Percentiles rank a stretch among this genome's conserved stretches.
phyloP scores from a whole-genome alignment of 2,888 invertebrate genomes.

The Machimus atricapillus region DNA sequence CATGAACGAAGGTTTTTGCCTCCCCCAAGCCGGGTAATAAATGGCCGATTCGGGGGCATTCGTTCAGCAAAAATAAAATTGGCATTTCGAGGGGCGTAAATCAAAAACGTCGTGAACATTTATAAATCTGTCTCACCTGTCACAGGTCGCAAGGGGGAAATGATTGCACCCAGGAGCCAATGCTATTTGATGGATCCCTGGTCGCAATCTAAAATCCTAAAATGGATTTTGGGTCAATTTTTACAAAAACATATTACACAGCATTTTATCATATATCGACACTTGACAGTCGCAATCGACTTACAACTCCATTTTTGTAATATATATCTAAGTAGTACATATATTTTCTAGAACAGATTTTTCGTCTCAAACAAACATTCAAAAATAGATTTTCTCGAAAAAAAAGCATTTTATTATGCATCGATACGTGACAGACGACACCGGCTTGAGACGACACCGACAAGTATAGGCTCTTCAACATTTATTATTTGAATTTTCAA shows the following conservation, averaged over 20 bases:
- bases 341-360: neutral
- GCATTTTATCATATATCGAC: neutral
- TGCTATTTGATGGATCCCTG: neutral
- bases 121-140: constrained; percentile 22
- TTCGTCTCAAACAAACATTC: neutral
- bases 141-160: neutral
- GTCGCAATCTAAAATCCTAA: neutral
- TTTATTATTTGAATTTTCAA: neutral
- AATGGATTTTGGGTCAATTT: neutral
- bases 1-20: neutral
- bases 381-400: neutral
- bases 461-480: neutral
- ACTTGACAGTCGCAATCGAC: neutral
- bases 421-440: neutral
- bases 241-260: neutral
- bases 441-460: neutral
- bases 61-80: constrained; percentile 12
- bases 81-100: constrained; percentile 12
- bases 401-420: neutral
- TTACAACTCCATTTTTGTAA: neutral
- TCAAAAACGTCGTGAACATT: constrained; percentile 26
- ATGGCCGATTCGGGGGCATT: neutral
- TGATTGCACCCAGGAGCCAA: neutral
- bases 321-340: neutral
- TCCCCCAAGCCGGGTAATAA: neutral